These are phyloP conservation scores for Lamproptera curius DNA, from an alignment of 2,888 invertebrate species.

Conservation along the genomic window DNA sequence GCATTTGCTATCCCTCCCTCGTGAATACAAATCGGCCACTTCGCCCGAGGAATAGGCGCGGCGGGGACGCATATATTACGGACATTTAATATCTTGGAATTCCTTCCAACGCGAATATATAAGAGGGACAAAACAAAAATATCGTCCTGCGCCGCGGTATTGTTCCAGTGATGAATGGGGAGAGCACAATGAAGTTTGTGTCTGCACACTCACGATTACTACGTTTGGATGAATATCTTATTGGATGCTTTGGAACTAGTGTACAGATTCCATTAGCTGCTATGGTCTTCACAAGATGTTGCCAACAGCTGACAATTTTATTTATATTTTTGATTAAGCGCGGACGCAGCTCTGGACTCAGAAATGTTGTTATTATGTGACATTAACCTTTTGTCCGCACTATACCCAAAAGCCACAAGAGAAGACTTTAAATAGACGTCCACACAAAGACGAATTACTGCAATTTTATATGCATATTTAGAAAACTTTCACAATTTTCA, in stretches of 20 bases:
- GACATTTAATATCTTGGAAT: conserved; percentile 45
- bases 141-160: conserved; percentile 22
- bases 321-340: too few relatives aligned
- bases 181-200: conserved; percentile 9
- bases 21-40: conserved; percentile 45
- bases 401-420: too few relatives aligned
- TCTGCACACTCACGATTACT: not conserved
- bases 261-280: not conserved
- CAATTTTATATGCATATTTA: too few relatives aligned
- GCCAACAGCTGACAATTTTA: too few relatives aligned
- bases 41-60: conserved; percentile 32
- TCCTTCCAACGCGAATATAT: conserved; percentile 33
- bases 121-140: conserved; percentile 33
- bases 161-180: conserved; percentile 16
- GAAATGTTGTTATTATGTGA: too few relatives aligned
- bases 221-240: not conserved
- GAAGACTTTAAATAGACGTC: too few relatives aligned
- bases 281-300: not conserved
- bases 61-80: conserved; percentile 36
- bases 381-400: too few relatives aligned
- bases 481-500: too few relatives aligned
- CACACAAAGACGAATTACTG: too few relatives aligned
- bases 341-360: too few relatives aligned
- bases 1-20: conserved; percentile 32
- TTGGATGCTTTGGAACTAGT: not conserved